phyloP scores from a whole-genome alignment of 2,888 invertebrate genomes.

The Oxystoma pomonae region DNA sequence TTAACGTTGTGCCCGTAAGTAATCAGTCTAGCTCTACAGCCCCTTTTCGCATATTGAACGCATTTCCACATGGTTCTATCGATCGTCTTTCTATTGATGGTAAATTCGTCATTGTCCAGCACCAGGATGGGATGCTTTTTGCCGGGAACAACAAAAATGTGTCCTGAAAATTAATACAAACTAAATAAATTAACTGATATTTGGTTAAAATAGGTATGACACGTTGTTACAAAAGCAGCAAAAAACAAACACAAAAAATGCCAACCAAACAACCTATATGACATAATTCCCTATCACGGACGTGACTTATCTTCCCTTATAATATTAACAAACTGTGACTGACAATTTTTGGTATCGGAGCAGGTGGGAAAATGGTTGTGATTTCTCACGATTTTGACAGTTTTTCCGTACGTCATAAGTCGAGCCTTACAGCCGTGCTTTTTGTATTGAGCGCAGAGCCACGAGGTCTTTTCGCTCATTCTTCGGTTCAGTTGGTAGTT shows the following conservation, averaged over 20 bases:
- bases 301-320: neutral
- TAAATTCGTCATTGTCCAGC: slow-evolving; percentile 30
- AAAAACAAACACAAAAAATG: no score
- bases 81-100: slow-evolving; percentile 23
- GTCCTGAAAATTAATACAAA: slow-evolving; percentile 16
- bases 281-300: no score
- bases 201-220: neutral
- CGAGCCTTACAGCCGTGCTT: slow-evolving; percentile 32
- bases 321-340: slow-evolving; percentile 5
- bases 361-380: slow-evolving; percentile 29
- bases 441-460: slow-evolving; percentile 31
- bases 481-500: slow-evolving; percentile 31
- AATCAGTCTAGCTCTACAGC: slow-evolving; percentile 28
- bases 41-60: slow-evolving; percentile 25
- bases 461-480: slow-evolving; percentile 28
- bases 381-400: slow-evolving; percentile 25
- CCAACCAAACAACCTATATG: neutral
- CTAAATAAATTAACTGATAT: neutral
- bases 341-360: slow-evolving; percentile 14
- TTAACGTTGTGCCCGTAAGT: slow-evolving; percentile 29
- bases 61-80: slow-evolving; percentile 31
- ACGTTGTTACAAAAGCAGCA: neutral
- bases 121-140: slow-evolving; percentile 33
- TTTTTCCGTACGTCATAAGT: slow-evolving; percentile 29
- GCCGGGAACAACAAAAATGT: slow-evolving; percentile 25